Conservation (phyloP, 2,113 vertebrate genomes). For the Mobula birostris region DNA sequence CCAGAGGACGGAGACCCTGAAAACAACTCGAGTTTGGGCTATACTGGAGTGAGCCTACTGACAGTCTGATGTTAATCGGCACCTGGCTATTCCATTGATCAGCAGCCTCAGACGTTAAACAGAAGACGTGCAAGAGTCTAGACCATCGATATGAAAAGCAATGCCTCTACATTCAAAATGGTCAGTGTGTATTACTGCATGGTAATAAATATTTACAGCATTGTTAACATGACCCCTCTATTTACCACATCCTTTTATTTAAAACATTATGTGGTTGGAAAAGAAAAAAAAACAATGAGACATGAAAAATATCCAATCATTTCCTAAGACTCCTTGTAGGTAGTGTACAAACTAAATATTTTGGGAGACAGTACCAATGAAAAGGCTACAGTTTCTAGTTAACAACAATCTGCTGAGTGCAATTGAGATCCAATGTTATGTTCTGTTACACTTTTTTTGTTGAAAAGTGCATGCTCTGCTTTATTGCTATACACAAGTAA, state of each 20-base stretch:
- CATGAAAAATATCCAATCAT: not conserved
- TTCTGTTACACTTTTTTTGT: not conserved
- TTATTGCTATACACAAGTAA: not conserved
- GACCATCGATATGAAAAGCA: not conserved
- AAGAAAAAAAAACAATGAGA: not conserved
- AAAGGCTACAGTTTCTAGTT: conserved; percentile 14
- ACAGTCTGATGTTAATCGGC: too few relatives aligned
- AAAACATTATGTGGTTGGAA: not conserved
- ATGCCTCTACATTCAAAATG: not conserved
- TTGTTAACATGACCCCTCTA: too few relatives aligned
- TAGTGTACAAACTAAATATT: not conserved
- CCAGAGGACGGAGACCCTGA: not conserved
- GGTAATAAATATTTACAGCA: not conserved
- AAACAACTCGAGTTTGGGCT: not conserved
- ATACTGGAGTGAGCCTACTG: too few relatives aligned
- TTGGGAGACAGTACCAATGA: too few relatives aligned
- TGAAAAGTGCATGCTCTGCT: not conserved
- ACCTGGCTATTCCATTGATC: too few relatives aligned
- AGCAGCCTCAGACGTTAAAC: too few relatives aligned
- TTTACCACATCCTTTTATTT: not conserved
- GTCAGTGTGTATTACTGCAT: not conserved
- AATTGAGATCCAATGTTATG: not conserved
- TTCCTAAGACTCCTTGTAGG: not conserved
- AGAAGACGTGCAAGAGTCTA: too few relatives aligned
- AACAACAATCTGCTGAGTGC: not conserved